Percentiles rank a stretch among this genome's conserved stretches.
These are phyloP conservation scores for Coenonympha arcania DNA, from an alignment of 2,888 invertebrate genomes.

Conservation along the genomic window DNA sequence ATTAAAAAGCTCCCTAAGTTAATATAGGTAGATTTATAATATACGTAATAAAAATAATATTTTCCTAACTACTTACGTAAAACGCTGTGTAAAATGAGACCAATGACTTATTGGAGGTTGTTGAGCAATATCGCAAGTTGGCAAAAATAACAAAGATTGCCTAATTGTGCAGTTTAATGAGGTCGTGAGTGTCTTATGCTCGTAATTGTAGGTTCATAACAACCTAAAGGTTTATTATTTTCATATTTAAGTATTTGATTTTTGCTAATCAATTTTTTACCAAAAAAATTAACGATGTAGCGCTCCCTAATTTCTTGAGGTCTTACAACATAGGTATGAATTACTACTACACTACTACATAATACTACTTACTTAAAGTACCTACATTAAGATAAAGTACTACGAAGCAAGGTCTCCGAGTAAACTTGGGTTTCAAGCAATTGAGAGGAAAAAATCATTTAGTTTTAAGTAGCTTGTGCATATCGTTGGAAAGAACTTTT, in stretches of 20 bases:
- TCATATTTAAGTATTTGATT: background rate
- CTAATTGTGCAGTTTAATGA: constrained; percentile 47
- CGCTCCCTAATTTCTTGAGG: background rate
- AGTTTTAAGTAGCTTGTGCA: no score
- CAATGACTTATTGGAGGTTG: constrained; percentile 47
- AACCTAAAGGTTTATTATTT: background rate
- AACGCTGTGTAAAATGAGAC: constrained; percentile 33
- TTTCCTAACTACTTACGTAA: constrained; percentile 5
- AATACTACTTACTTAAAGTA: no score
- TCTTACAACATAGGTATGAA: no score
- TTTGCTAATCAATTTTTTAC: background rate
- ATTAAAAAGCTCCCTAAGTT: no score
- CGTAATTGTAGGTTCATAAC: no score
- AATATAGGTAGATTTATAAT: no score
- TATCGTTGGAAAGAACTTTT: no score
- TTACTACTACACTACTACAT: no score
- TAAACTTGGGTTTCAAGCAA: no score
- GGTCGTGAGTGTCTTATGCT: constrained; percentile 36
- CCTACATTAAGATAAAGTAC: no score
- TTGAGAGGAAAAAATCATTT: no score
- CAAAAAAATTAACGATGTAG: background rate
- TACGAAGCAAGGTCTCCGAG: no score
- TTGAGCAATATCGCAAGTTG: constrained; percentile 44
- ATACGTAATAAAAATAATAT: background rate
- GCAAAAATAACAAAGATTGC: constrained; percentile 47